These are phyloP conservation scores for Imbricaverruca yamaguchii DNA, from an alignment of 2,888 invertebrate genomes.

Conservation along the genomic window DNA sequence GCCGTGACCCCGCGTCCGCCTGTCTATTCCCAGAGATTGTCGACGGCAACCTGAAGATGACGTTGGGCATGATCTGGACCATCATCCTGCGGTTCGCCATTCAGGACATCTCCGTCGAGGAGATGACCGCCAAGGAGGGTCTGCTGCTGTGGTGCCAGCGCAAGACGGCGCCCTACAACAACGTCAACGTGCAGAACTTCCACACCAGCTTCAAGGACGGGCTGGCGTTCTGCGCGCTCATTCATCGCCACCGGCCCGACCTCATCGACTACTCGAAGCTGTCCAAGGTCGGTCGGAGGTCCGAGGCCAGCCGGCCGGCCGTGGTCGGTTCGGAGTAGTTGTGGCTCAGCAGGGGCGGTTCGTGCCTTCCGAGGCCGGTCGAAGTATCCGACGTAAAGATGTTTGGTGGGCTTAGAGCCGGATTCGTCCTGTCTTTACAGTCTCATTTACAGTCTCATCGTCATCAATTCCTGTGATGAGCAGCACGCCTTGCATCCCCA, in stretches of 20 bases:
- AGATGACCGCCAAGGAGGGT: constrained; percentile 99
- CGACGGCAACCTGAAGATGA: constrained; percentile 99
- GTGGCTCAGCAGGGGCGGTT: too few relatives aligned
- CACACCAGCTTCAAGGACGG: constrained; percentile 67
- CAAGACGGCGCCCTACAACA: constrained; percentile 99
- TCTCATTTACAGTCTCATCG: too few relatives aligned
- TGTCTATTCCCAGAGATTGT: constrained; percentile 73
- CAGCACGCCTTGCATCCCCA: too few relatives aligned
- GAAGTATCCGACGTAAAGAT: too few relatives aligned
- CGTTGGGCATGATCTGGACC: constrained; percentile 99
- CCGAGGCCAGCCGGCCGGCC: too few relatives aligned
- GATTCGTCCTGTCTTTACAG: too few relatives aligned
- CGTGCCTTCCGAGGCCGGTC: too few relatives aligned
- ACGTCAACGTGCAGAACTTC: constrained; percentile 99
- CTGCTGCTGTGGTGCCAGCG: constrained; percentile 99
- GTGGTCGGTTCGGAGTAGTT: too few relatives aligned
- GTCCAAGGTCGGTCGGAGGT: constrained; percentile 57
- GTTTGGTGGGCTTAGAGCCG: too few relatives aligned
- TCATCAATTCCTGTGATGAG: too few relatives aligned
- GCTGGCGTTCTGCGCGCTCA: constrained; percentile 98
- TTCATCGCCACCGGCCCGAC: constrained; percentile 98
- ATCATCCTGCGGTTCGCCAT: constrained; percentile 99
- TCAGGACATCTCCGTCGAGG: constrained; percentile 99
- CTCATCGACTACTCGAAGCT: constrained; percentile 98
- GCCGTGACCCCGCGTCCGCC: background rate